These are phyloP conservation scores for Euproctis similis DNA, from an alignment of 2,888 invertebrate species.

Conservation along the genomic window DNA sequence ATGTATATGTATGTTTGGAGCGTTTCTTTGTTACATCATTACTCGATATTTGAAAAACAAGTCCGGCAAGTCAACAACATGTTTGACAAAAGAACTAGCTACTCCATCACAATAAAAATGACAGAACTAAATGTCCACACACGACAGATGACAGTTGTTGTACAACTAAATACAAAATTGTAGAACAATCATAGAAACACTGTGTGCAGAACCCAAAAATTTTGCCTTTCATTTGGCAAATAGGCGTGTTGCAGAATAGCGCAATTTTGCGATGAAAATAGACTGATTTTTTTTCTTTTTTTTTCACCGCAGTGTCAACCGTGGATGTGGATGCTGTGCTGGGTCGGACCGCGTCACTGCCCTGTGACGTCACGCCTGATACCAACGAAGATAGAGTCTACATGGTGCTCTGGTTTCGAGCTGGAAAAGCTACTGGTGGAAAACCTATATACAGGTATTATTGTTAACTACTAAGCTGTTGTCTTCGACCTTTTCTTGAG, in stretches of 20 bases:
- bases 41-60: no score
- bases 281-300: constrained; percentile 14
- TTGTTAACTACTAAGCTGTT: no score
- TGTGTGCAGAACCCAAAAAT: not conserved
- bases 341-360: constrained; percentile 88
- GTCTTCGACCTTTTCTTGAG: no score
- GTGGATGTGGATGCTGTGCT: constrained; percentile 87
- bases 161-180: no score
- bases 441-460: constrained; percentile 95
- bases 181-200: no score
- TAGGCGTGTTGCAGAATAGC: constrained; percentile 2
- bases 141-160: no score
- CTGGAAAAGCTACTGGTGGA: constrained; percentile 81
- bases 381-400: constrained; percentile 89
- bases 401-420: constrained; percentile 93
- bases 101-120: no score
- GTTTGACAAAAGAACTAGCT: no score
- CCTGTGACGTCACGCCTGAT: constrained; percentile 92
- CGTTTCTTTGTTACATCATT: no score
- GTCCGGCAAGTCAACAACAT: no score
- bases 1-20: no score
- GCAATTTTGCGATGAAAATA: constrained; percentile 2
- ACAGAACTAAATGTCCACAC: no score
- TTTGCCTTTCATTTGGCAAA: constrained; percentile 2
- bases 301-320: constrained; percentile 64